phyloP scores from a whole-genome alignment of 2,888 invertebrate genomes.

The Lumbricus terrestris region DNA sequence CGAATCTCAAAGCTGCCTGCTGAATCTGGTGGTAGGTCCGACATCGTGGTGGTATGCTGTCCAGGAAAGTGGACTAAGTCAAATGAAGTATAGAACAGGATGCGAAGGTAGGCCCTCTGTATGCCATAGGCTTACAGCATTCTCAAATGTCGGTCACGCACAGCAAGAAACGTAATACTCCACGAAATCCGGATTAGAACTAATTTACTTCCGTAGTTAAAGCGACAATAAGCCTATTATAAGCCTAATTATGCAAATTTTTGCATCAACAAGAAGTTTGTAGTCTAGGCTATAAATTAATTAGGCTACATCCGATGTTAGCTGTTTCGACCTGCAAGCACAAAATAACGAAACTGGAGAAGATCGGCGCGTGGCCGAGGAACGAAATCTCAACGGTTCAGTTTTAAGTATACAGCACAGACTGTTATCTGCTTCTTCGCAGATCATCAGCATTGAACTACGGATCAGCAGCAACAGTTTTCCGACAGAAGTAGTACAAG shows the following conservation, averaged over 20 bases:
- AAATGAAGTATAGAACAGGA: neutral
- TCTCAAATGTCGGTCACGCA: neutral
- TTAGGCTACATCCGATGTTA: neutral
- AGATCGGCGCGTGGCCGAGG: neutral
- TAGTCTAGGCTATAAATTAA: too few species aligned
- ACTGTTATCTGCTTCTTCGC: neutral
- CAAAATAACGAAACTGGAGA: neutral
- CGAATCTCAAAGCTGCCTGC: conserved; percentile 26
- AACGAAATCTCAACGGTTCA: neutral
- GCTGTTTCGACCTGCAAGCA: neutral
- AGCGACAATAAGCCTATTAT: neutral
- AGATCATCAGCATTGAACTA: neutral
- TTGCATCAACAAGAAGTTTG: neutral
- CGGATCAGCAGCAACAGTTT: neutral
- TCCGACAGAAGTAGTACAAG: neutral
- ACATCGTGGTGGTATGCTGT: neutral
- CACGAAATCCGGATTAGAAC: neutral
- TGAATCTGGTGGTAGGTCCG: conserved; percentile 15
- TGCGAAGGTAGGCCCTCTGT: too few species aligned
- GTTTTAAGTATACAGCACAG: neutral
- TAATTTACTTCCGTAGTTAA: neutral
- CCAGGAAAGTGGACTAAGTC: neutral
- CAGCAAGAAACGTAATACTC: neutral
- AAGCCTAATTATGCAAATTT: neutral
- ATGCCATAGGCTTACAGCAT: neutral